phyloP scores from a whole-genome alignment of 2,888 invertebrate genomes.

The Blastobasis lacticolella region DNA sequence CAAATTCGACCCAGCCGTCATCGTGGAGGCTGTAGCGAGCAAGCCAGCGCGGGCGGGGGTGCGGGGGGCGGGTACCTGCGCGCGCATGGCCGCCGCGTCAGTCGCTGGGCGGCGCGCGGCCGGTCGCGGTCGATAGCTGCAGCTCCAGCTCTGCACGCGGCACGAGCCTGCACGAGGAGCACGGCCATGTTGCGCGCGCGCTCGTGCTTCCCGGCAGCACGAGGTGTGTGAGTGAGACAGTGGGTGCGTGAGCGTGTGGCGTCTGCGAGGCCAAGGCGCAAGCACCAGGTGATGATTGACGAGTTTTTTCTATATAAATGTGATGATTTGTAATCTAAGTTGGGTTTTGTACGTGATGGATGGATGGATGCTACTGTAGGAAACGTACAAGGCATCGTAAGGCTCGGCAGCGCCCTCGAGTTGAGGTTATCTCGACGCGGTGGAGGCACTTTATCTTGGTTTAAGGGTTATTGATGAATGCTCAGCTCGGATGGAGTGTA shows the following conservation, averaged over 20 bases:
- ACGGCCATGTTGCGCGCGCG: slow-evolving; percentile 59
- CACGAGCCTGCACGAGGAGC: slow-evolving; percentile 23
- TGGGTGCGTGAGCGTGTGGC: slow-evolving; percentile 24
- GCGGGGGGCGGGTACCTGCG: slow-evolving; percentile 46
- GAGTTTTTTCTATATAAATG: slow-evolving; percentile 4
- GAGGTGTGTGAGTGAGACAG: slow-evolving; percentile 39
- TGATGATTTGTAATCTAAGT: background rate
- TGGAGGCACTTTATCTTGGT: slow-evolving; percentile 2
- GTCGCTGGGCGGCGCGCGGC: slow-evolving; percentile 61
- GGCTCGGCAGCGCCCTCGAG: slow-evolving; percentile 2
- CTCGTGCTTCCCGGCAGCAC: slow-evolving; percentile 35
- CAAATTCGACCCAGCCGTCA: no score
- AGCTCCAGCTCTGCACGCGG: slow-evolving; percentile 18
- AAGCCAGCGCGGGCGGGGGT: slow-evolving; percentile 11
- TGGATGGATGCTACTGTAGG: no score
- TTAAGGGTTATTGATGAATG: slow-evolving; percentile 7
- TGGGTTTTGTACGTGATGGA: no score
- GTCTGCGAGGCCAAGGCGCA: slow-evolving; percentile 12
- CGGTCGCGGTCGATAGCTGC: slow-evolving; percentile 67
- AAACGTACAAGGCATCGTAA: no score
- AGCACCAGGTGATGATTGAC: slow-evolving; percentile 23
- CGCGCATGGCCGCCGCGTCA: slow-evolving; percentile 60
- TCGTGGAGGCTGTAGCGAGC: no score
- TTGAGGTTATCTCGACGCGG: slow-evolving; percentile 15
- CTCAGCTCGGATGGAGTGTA: background rate